These are phyloP conservation scores for Brachypteracias leptosomus DNA, from an alignment of 2,113 vertebrate genomes.

Conservation along the genomic window DNA sequence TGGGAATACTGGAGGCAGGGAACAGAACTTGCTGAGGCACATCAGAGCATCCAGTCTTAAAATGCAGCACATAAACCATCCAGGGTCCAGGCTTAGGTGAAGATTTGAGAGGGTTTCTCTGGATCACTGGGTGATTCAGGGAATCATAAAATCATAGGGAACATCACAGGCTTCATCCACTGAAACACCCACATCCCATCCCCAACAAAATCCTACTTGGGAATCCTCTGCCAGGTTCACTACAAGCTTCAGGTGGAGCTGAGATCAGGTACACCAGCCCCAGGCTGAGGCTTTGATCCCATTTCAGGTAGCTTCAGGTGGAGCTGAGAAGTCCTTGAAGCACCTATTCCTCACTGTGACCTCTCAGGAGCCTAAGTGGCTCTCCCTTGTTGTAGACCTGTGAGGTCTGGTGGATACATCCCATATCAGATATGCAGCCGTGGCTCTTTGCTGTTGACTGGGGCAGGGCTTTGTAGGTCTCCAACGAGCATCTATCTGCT, in stretches of 20 bases:
- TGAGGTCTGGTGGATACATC: neutral
- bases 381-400: neutral
- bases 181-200: neutral
- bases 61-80: neutral
- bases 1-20: neutral
- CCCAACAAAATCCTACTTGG: neutral
- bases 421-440: neutral
- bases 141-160: too few relatives aligned
- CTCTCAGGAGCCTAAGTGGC: accelerated
- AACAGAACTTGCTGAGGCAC: neutral
- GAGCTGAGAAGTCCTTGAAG: neutral
- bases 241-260: neutral
- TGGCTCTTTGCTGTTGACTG: accelerated
- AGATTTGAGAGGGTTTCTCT: neutral
- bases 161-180: neutral
- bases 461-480: neutral
- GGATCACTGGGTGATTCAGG: neutral
- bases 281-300: neutral
- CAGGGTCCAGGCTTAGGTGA: neutral
- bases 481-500: neutral
- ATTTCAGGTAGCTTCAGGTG: neutral
- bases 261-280: neutral
- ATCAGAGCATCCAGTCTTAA: neutral
- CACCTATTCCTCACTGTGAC: neutral
- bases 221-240: neutral